Evolutionary conservation across 1,140 invertebrate genomes (phyloP).

Genomic region (Trachymyrmex septentrionalis): DNA sequence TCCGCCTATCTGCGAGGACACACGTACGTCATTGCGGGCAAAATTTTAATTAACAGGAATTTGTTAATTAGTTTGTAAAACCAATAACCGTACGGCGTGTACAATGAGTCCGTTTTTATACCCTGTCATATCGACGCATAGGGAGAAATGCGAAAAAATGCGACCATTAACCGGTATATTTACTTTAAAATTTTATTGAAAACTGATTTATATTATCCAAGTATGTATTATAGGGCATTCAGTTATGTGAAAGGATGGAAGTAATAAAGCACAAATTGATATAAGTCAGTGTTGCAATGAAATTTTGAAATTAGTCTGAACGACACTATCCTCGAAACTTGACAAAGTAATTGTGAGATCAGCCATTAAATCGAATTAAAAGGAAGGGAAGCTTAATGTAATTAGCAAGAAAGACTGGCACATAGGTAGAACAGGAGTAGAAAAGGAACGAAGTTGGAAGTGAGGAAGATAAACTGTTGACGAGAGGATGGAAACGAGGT

Average conservation of each 20-base stretch:
- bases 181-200: conserved; percentile 3
- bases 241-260: background rate
- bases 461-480: background rate
- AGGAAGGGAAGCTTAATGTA: conserved; percentile 36
- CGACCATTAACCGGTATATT: conserved; percentile 7
- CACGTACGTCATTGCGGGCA: conserved; percentile 61
- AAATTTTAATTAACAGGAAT: conserved; percentile 80
- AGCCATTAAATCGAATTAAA: conserved; percentile 47
- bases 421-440: conserved; percentile 26
- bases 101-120: conserved; percentile 1
- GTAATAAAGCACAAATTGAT: background rate
- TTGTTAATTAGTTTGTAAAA: conserved; percentile 78
- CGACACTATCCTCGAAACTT: conserved; percentile 14
- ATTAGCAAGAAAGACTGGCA: conserved; percentile 47
- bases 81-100: background rate
- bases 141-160: background rate
- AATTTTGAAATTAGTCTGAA: conserved; percentile 43
- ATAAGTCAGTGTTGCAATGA: conserved; percentile 11
- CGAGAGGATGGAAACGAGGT: background rate
- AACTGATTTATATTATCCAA: conserved; percentile 15
- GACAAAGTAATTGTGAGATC: conserved; percentile 50
- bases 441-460: background rate
- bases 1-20: background rate
- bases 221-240: background rate
- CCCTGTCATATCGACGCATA: background rate